Base-by-base conservation (phyloP, 1,140 invertebrate species). In the Dreissena rostriformis region DNA sequence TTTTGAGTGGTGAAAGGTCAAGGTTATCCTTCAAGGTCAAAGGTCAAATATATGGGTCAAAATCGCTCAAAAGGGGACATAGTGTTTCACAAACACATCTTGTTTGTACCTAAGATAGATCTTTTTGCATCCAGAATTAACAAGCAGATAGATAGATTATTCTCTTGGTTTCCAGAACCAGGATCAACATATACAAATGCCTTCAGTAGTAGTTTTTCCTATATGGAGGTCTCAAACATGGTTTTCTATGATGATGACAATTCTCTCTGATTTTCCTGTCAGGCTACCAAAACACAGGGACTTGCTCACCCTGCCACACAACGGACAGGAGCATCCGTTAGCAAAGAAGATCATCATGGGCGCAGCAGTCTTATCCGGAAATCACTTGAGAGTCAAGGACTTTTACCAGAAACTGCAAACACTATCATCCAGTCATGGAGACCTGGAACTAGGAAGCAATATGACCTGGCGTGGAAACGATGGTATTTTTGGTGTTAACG, bases 71-170 rank as follows among this genome's bases (percentile, higher is more conserved):
- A n/a, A n/a, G n/a, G n/a, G n/a, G n/a, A n/a, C n/a, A 15, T 87
- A 63, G 71, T 85, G 84, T 57, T 52, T 85, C 6, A 12, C 61
- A n/a, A 85, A 67, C 53, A 10, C 8, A 10, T 51, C 15, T 63
- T 28, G 52, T 72, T 72, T 26, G 17, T 10, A 28, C 78, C 74
- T 63, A 68, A 87, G 6, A 84, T 88, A 63, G 86, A 86, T 72
- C 52, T 90, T 19, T 90, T 88, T 85, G 82, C 87, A 8, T 83
- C 82, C 22, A 57, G 84, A n/a, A 12, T 86, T 19, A 89, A 88
- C 80, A 52, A 61, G 29, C 61, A 85, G 71, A 52, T 84, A n/a
- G 39, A 52, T 19, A 75, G 11, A 15, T 88, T 84, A 84, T 67
- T 83, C 11, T 86, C 84, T 5, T 89, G 79, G 81, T 68, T 72